Conservation (phyloP, 2,113 vertebrate species). For the Callospermophilus lateralis region DNA sequence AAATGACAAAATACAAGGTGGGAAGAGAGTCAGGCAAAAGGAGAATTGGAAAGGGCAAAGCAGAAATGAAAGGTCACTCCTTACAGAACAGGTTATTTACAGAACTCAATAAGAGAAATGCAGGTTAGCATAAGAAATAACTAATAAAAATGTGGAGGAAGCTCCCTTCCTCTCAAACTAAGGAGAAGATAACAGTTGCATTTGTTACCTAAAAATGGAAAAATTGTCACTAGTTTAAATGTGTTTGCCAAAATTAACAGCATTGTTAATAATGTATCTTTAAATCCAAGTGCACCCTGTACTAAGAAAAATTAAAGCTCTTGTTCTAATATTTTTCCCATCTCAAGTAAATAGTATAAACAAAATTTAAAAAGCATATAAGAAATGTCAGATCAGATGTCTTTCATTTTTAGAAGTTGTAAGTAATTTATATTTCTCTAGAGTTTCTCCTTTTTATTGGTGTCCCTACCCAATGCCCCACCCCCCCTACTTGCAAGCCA, state of each 20-base stretch:
- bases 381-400: background rate
- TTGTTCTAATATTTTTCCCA: background rate
- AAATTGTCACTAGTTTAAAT: background rate
- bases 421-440: background rate
- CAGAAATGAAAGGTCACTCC: slow-evolving; percentile 36
- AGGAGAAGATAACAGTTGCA: background rate
- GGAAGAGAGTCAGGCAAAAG: slow-evolving; percentile 7
- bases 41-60: slow-evolving; percentile 22
- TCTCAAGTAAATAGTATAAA: background rate
- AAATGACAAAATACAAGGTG: slow-evolving; percentile 26
- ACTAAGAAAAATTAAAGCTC: background rate
- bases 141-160: background rate
- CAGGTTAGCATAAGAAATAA: slow-evolving; percentile 41
- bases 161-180: background rate
- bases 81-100: slow-evolving; percentile 41
- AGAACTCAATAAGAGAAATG: slow-evolving; percentile 36
- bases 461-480: background rate
- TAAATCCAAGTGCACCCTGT: background rate
- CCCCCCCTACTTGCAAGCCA: background rate
- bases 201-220: background rate
- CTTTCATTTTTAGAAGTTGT: background rate
- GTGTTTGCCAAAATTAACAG: background rate
- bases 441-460: background rate
- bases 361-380: background rate
- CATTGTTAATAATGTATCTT: background rate